Evolutionary conservation across 2,888 invertebrate species (phyloP).

Genomic region (Luperina nickerlii): DNA sequence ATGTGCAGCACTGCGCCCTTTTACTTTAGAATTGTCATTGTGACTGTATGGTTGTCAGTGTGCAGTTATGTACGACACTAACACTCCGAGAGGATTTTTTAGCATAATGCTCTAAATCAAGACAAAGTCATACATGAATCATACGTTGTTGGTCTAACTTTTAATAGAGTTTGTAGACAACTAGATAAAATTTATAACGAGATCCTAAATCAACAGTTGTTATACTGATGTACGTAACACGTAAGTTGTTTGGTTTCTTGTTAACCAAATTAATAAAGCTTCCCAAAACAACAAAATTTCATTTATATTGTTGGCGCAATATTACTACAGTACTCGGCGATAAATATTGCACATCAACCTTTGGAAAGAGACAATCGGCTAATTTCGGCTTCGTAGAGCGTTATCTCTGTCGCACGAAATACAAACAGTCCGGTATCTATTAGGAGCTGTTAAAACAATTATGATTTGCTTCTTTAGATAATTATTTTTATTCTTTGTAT

Average conservation of each 20-base stretch:
- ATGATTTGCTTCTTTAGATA: too few species aligned
- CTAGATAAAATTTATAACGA: neutral
- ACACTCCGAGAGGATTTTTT: neutral
- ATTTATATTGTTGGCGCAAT: neutral
- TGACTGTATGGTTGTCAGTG: neutral
- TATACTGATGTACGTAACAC: neutral
- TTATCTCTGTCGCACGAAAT: too few species aligned
- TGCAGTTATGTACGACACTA: too few species aligned
- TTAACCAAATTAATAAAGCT: neutral
- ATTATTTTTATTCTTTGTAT: too few species aligned
- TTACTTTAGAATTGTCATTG: neutral
- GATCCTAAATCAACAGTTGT: neutral
- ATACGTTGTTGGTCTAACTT: constrained; percentile 26
- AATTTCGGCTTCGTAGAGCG: too few species aligned
- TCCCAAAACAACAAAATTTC: neutral
- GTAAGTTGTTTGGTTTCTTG: neutral
- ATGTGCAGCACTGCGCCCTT: too few species aligned
- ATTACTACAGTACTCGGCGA: neutral
- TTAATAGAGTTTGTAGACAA: constrained; percentile 28
- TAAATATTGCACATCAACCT: too few species aligned
- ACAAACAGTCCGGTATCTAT: too few species aligned
- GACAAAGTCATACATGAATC: constrained; percentile 12
- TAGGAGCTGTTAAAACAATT: too few species aligned
- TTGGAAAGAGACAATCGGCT: too few species aligned
- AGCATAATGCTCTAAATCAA: constrained; percentile 11